Base-by-base conservation (phyloP, 2,888 invertebrate genomes). In the Latheticus oryzae region DNA sequence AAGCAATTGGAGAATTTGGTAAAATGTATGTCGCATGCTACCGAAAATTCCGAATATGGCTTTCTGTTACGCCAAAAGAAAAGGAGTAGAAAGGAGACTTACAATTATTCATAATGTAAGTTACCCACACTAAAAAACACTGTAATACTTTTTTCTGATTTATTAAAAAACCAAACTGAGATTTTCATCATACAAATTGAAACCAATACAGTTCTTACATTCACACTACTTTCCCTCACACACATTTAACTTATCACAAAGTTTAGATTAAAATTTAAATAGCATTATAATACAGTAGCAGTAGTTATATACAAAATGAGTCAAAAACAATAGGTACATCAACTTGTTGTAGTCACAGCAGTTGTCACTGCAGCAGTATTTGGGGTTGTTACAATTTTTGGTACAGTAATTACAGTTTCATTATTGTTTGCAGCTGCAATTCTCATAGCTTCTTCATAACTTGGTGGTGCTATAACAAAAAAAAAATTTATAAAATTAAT, bases 401-500 rank as follows among this genome's bases (percentile, higher is more conserved):
- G 51, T 37, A 51, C 51, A 23, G 33, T 42, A 23, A 54, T 38
- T 7, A 32, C 38, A 43, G 33, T 28, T 30, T 55, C 48, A 11
- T 43, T 30, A 17, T 43, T 33, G 37, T 26, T 35, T 5, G 56
- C 42, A 1, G 50, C 42, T n/a, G 47, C 53, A 13, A 47, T 50
- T 12, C 63, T 65, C 59, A 71, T 65, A 2, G 69, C 71, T 63
- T 71, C 70, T 42, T 71, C 71, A 21, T 71, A 71, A 15, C 69
- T 65, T 4, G 71, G 71, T 19, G 71, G 71, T 33, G 62, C 71
- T 71, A 47, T 16, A 68, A 67, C 32, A 57, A 19, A n/a, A n/a
- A n/a, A n/a, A n/a, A n/a, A n/a, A n/a, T n/a, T n/a, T n/a, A n/a
- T n/a, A n/a, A n/a, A 4, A 60, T 2, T 8, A 5, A 21, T 5